Percentiles rank a stretch among this genome's conserved stretches.
These are phyloP conservation scores for Saguinus midas DNA, from an alignment of 2,113 vertebrate genomes.

Conservation along the genomic window DNA sequence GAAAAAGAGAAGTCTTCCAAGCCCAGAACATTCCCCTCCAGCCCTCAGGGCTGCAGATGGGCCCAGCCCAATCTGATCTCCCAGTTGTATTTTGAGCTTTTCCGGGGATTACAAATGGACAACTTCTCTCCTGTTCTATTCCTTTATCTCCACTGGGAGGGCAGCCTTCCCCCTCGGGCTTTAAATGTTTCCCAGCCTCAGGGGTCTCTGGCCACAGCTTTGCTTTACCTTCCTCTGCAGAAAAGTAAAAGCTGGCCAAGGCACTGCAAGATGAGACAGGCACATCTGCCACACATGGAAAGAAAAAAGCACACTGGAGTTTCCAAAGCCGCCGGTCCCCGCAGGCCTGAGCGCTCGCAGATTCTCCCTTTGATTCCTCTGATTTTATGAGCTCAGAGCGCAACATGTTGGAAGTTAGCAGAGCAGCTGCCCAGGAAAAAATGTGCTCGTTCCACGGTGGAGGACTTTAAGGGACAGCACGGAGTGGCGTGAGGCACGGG, in stretches of 20 bases:
- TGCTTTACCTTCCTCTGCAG: conserved; percentile 71
- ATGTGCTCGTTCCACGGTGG: conserved; percentile 67
- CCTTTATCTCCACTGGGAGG: neutral
- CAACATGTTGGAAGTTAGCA: conserved; percentile 74
- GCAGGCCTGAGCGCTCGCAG: conserved; percentile 58
- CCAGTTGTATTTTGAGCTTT: conserved; percentile 24
- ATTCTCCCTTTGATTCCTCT: conserved; percentile 54
- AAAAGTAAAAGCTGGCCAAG: conserved; percentile 65
- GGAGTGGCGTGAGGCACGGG: neutral
- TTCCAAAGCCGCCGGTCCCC: neutral
- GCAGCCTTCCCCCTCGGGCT: neutral
- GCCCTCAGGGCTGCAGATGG: neutral
- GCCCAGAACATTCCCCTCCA: neutral
- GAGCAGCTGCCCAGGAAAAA: conserved; percentile 81
- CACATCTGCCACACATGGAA: conserved; percentile 71
- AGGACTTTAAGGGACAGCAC: conserved; percentile 74
- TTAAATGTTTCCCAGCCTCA: conserved; percentile 8
- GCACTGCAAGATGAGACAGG: conserved; percentile 73
- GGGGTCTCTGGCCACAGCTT: conserved; percentile 57
- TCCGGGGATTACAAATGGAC: conserved; percentile 21
- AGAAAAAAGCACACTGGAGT: conserved; percentile 70
- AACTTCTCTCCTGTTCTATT: neutral
- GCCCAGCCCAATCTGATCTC: neutral
- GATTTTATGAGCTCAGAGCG: conserved; percentile 78
- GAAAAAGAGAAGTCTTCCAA: neutral